These are phyloP conservation scores for Drosophila yooni DNA, from an alignment of 2,888 invertebrate genomes.

Conservation along the genomic window DNA sequence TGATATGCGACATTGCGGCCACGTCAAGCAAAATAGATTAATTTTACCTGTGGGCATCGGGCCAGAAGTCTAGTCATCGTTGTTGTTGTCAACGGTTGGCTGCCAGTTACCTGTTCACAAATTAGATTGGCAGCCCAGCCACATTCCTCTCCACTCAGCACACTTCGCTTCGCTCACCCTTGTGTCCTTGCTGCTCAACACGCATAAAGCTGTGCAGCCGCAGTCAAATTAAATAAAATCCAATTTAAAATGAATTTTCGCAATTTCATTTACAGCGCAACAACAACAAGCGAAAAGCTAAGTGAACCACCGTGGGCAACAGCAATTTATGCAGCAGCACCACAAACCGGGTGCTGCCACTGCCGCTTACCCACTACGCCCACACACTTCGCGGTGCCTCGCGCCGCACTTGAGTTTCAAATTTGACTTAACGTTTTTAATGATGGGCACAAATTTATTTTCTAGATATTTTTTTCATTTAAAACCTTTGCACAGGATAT, in stretches of 20 bases:
- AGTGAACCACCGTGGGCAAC: slow-evolving; percentile 41
- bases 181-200: slow-evolving; percentile 15
- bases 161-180: neutral
- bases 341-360: neutral
- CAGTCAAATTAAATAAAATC: slow-evolving; percentile 79
- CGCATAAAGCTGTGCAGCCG: slow-evolving; percentile 58
- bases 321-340: slow-evolving; percentile 64
- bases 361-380: slow-evolving; percentile 2
- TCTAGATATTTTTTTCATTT: slow-evolving; percentile 19
- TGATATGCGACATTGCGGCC: slow-evolving; percentile 77
- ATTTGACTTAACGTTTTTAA: slow-evolving; percentile 83
- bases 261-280: slow-evolving; percentile 73
- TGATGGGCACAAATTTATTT: slow-evolving; percentile 68
- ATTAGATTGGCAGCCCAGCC: slow-evolving; percentile 55
- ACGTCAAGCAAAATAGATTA: slow-evolving; percentile 78
- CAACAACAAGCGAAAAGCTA: slow-evolving; percentile 23
- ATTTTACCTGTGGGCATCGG: slow-evolving; percentile 75
- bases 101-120: slow-evolving; percentile 43
- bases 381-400: slow-evolving; percentile 14
- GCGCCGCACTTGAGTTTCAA: slow-evolving; percentile 63
- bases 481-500: neutral
- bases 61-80: slow-evolving; percentile 53
- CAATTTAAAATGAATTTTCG: slow-evolving; percentile 81
- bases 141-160: slow-evolving; percentile 3
- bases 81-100: slow-evolving; percentile 8